These are phyloP conservation scores for Digitonthophagus gazella DNA, from an alignment of 2,888 invertebrate genomes.

Conservation along the genomic window DNA sequence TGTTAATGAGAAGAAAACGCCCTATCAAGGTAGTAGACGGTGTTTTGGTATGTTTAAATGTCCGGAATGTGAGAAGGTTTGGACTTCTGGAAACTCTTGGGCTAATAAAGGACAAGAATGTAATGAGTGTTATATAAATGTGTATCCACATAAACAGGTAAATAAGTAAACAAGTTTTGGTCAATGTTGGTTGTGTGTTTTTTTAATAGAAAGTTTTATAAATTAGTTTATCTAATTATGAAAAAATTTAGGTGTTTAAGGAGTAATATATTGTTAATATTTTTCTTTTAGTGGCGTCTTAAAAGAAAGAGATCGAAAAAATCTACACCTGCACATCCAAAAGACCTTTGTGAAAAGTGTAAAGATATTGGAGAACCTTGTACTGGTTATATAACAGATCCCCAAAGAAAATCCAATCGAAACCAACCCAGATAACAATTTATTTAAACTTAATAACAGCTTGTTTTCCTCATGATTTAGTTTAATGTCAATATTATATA, in stretches of 20 bases:
- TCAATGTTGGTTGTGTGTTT: not conserved
- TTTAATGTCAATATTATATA: too few relatives aligned
- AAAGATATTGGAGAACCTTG: not conserved
- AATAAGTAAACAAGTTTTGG: not conserved
- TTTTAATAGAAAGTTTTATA: constrained; percentile 19
- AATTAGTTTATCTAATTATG: too few relatives aligned
- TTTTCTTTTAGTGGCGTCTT: constrained; percentile 9
- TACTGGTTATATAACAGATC: not conserved
- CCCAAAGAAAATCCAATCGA: too few relatives aligned
- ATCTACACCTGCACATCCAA: not conserved
- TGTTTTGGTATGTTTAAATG: not conserved
- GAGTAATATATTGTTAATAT: constrained; percentile 19
- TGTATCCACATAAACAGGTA: not conserved
- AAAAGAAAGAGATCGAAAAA: not conserved
- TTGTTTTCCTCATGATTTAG: too few relatives aligned
- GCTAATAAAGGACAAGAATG: not conserved
- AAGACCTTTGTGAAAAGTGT: not conserved
- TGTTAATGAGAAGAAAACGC: not conserved
- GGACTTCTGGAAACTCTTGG: not conserved
- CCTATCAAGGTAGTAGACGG: not conserved
- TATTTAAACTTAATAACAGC: too few relatives aligned
- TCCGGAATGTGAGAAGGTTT: not conserved
- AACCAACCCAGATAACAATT: too few relatives aligned
- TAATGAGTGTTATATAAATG: not conserved
- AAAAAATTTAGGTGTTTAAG: constrained; percentile 10